These are phyloP conservation scores for Rhopalosiphum maidis DNA, from an alignment of 1,140 invertebrate species.

Conservation along the genomic window DNA sequence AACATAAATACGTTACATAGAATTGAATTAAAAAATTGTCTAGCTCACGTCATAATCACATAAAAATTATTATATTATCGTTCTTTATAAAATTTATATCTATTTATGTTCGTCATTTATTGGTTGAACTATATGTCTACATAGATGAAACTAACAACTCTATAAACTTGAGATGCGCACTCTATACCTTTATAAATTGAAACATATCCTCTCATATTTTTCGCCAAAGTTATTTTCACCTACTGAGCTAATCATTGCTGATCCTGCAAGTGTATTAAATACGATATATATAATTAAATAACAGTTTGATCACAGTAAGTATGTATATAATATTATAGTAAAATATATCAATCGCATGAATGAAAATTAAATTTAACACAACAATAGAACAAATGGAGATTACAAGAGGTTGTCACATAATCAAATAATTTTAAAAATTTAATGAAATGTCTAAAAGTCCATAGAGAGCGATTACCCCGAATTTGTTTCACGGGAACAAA, in stretches of 20 bases:
- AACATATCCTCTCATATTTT: background rate
- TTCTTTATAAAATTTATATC: too few relatives aligned
- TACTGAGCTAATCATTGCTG: background rate
- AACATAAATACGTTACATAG: background rate
- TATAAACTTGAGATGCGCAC: background rate
- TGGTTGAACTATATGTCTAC: too few relatives aligned
- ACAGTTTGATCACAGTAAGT: too few relatives aligned
- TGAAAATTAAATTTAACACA: background rate
- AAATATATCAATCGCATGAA: background rate
- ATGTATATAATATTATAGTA: background rate
- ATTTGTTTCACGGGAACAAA: background rate
- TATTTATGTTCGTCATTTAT: too few relatives aligned
- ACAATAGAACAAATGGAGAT: background rate
- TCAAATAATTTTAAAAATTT: background rate
- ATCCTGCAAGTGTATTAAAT: background rate
- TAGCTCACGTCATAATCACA: background rate
- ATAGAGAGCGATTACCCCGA: background rate
- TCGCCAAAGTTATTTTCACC: background rate
- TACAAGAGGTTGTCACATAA: background rate
- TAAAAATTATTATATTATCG: background rate
- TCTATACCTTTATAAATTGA: background rate
- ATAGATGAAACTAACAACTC: background rate
- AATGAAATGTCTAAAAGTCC: background rate
- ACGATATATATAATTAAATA: background rate
- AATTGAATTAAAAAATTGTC: background rate